Evolutionary conservation across 1,140 invertebrate genomes (phyloP).

Genomic region (Caenorhabditis briggsae): DNA sequence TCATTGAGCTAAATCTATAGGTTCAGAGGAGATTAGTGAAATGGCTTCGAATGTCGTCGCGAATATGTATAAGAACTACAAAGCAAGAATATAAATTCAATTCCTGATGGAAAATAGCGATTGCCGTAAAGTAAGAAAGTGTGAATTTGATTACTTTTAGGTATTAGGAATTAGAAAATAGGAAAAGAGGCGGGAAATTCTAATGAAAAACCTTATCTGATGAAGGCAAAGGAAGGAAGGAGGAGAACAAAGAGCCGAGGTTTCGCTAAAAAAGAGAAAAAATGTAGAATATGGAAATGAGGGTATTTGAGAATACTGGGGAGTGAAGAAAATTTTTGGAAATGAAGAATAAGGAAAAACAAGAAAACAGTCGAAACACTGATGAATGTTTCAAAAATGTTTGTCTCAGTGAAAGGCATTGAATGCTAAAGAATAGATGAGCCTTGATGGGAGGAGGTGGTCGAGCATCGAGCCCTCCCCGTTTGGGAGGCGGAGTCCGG

Average conservation of each 20-base stretch:
- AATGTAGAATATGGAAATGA: slow-evolving; percentile 36
- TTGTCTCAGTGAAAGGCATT: slow-evolving; percentile 24
- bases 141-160: slow-evolving; percentile 47
- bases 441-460: slow-evolving; percentile 50
- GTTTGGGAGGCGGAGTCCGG: neutral
- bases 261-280: neutral
- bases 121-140: slow-evolving; percentile 36
- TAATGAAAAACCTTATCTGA: slow-evolving; percentile 50
- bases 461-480: neutral
- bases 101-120: slow-evolving; percentile 44
- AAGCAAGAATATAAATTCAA: slow-evolving; percentile 23
- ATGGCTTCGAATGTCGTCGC: slow-evolving; percentile 4
- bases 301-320: neutral
- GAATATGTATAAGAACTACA: slow-evolving; percentile 28
- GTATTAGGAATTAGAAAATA: slow-evolving; percentile 40
- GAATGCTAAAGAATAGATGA: slow-evolving; percentile 56
- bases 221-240: neutral
- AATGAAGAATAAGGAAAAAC: neutral
- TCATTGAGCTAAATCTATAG: slow-evolving; percentile 44
- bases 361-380: neutral
- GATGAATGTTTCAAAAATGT: slow-evolving; percentile 51
- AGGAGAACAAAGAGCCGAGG: neutral
- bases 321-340: neutral
- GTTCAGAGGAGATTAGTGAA: slow-evolving; percentile 43
- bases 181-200: neutral